Evolutionary conservation across 2,113 vertebrate species (phyloP).

Genomic region (Kryptolebias marmoratus): DNA sequence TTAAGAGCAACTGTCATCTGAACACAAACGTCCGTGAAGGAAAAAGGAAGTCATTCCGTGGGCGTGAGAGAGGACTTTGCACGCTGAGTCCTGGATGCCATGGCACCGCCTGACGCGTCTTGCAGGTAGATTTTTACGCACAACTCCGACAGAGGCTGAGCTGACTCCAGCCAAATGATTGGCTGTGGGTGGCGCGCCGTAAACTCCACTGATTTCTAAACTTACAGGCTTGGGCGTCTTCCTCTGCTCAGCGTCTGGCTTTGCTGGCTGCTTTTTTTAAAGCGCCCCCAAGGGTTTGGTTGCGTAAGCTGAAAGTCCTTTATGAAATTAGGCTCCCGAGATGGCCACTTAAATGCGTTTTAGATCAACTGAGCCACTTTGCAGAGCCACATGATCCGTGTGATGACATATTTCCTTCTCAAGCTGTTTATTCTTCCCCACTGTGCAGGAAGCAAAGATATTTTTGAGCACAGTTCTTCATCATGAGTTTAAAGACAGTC

Average conservation of each 20-base stretch:
- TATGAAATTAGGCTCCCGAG: conserved; percentile 7
- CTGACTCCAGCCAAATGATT: conserved; percentile 45
- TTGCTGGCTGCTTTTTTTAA: conserved; percentile 3
- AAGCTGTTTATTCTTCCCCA: conserved; percentile 15
- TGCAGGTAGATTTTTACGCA: conserved; percentile 68
- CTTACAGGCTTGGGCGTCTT: conserved; percentile 18
- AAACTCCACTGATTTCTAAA: conserved; percentile 40
- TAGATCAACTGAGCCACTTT: conserved; percentile 20
- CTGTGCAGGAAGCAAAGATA: neutral
- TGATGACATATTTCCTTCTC: conserved; percentile 25
- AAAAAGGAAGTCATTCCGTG: conserved; percentile 27
- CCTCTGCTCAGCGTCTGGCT: conserved; percentile 2
- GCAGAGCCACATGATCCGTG: conserved; percentile 3
- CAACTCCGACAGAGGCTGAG: conserved; percentile 49
- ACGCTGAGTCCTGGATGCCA: conserved; percentile 32
- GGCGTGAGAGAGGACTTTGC: conserved; percentile 31
- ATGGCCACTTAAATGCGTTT: conserved; percentile 8
- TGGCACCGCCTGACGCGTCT: conserved; percentile 51
- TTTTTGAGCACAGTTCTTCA: too few relatives aligned
- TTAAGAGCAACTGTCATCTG: conserved; percentile 7
- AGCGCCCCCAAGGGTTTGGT: conserved; percentile 14
- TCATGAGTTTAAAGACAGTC: conserved; percentile 7
- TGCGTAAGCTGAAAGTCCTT: conserved; percentile 26
- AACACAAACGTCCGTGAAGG: conserved; percentile 19
- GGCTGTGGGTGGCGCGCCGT: conserved; percentile 48